A percentile compares a stretch with the other conserved stretches of the same genome.
These are phyloP conservation scores for Homarus gammarus DNA, from an alignment of 2,888 invertebrate genomes.

Conservation along the genomic window DNA sequence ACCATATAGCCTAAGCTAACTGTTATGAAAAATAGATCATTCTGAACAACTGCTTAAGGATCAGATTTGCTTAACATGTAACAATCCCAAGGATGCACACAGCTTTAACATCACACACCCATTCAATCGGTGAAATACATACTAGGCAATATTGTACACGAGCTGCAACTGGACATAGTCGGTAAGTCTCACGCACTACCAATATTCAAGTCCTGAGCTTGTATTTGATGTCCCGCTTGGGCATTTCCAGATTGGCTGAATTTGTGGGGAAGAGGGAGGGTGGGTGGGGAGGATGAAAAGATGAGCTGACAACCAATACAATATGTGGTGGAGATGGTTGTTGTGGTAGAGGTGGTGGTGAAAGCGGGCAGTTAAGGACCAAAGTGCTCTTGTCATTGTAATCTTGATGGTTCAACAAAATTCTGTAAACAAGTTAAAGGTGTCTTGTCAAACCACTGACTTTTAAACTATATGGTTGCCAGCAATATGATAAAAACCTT, in stretches of 20 bases:
- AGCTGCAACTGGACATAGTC: slow-evolving; percentile 53
- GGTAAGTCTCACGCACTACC: slow-evolving; percentile 37
- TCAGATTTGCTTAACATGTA: slow-evolving; percentile 66
- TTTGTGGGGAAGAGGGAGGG: slow-evolving; percentile 26
- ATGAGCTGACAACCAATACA: slow-evolving; percentile 66
- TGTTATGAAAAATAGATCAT: slow-evolving; percentile 30
- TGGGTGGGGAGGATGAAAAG: slow-evolving; percentile 18
- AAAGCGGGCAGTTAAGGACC: slow-evolving; percentile 70
- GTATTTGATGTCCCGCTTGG: slow-evolving; percentile 65
- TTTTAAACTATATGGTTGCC: slow-evolving; percentile 3
- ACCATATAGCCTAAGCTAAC: slow-evolving; percentile 17
- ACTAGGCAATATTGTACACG: slow-evolving; percentile 39
- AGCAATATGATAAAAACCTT: neutral
- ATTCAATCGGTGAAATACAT: slow-evolving; percentile 45
- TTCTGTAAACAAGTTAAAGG: slow-evolving; percentile 69
- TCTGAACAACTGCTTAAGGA: slow-evolving; percentile 20
- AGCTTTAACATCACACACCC: slow-evolving; percentile 38
- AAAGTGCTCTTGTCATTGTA: slow-evolving; percentile 73
- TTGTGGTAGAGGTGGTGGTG: slow-evolving; percentile 58
- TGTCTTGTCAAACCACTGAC: slow-evolving; percentile 46
- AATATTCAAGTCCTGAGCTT: slow-evolving; percentile 70
- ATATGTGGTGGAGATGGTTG: slow-evolving; percentile 60
- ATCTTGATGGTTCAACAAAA: slow-evolving; percentile 72
- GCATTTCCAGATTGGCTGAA: slow-evolving; percentile 62
- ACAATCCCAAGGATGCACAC: slow-evolving; percentile 27